These are phyloP conservation scores for Pogona vitticeps DNA, from an alignment of 2,113 vertebrate species.

Conservation along the genomic window DNA sequence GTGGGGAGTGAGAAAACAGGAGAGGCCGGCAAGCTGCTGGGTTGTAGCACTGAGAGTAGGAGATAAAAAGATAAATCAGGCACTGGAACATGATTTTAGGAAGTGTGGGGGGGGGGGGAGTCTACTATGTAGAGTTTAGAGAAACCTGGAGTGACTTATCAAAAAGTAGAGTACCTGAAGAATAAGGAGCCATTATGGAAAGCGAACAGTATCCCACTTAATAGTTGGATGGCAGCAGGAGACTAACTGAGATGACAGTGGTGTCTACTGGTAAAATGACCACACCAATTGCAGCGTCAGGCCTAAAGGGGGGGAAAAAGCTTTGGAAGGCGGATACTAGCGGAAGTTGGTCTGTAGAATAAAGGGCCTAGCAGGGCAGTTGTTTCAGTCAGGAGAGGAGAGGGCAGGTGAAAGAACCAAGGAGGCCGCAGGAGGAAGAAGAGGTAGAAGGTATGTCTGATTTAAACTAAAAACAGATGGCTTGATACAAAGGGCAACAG, in stretches of 20 bases:
- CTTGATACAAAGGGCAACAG: not conserved
- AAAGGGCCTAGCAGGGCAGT: constrained; percentile 2
- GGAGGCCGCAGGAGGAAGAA: not conserved
- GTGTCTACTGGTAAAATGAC: not conserved
- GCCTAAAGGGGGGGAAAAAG: too few species aligned
- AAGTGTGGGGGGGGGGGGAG: too few species aligned
- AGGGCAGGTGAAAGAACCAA: not conserved
- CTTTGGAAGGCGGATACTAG: too few species aligned
- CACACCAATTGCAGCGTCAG: not conserved
- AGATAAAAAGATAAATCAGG: not conserved
- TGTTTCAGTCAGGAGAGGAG: too few species aligned
- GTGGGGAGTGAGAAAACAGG: not conserved
- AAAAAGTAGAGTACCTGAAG: not conserved
- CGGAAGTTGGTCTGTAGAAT: not conserved
- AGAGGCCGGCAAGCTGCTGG: not conserved
- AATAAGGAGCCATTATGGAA: not conserved
- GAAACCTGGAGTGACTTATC: not conserved
- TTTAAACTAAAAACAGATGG: not conserved
- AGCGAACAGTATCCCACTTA: not conserved
- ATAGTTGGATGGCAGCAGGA: too few species aligned
- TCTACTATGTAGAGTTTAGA: not conserved
- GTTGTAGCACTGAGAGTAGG: not conserved
- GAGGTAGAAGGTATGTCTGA: not conserved
- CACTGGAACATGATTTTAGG: too few species aligned
- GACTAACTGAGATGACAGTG: not conserved